phyloP scores from a whole-genome alignment of 2,797 vertebrate genomes.

The Gallinago solitaria region DNA sequence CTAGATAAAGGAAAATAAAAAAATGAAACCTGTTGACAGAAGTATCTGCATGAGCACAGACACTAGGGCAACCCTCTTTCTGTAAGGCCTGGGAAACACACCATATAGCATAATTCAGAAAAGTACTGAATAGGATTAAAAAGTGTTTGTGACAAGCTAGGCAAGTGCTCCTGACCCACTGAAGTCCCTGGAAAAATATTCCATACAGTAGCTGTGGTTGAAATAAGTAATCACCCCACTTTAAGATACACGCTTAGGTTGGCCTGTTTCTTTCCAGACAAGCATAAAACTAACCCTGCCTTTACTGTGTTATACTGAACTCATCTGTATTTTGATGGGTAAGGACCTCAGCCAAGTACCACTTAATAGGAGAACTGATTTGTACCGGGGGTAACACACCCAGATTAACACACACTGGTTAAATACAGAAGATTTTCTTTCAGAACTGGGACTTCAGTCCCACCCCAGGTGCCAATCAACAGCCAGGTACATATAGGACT shows the following conservation, averaged over 20 bases:
- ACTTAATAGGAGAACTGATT: neutral
- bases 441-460: neutral
- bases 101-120: neutral
- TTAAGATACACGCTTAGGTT: neutral
- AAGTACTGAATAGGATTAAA: neutral
- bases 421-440: neutral
- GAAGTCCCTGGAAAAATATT: neutral
- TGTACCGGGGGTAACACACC: neutral
- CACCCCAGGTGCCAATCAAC: neutral
- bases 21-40: neutral
- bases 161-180: neutral
- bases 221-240: neutral
- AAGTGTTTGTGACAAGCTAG: neutral
- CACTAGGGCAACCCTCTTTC: neutral
- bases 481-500: neutral
- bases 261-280: neutral
- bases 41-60: neutral
- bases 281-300: neutral
- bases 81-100: neutral
- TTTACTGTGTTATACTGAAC: neutral
- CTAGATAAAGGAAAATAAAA: constrained; percentile 20
- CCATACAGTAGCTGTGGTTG: neutral
- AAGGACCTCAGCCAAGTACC: neutral
- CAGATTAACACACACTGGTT: neutral
- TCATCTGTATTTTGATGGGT: neutral